Conservation (phyloP, 2,113 vertebrate species). For the Seriola dumerili region DNA sequence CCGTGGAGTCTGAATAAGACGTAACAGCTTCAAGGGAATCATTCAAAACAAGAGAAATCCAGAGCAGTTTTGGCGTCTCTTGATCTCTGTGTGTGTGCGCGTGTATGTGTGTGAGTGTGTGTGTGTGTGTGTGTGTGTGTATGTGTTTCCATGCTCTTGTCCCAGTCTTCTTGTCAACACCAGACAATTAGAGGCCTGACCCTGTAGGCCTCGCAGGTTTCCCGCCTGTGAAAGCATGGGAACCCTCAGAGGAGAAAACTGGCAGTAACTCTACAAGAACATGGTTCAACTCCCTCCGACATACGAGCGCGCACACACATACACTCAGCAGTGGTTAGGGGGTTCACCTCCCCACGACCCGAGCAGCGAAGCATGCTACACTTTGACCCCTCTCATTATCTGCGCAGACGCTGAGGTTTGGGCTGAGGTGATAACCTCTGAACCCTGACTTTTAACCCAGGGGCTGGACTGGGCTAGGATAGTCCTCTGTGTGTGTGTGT, state of each 20-base stretch:
- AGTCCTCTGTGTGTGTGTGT: constrained; percentile 36
- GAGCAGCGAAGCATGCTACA: constrained; percentile 69
- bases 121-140: constrained; percentile 19
- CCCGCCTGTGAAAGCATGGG: constrained; percentile 61
- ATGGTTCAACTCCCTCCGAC: constrained; percentile 57
- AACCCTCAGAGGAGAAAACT: constrained; percentile 62
- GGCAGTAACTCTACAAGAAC: constrained; percentile 62
- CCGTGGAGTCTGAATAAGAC: constrained; percentile 70
- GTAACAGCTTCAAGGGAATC: constrained; percentile 66
- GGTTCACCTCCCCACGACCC: constrained; percentile 78
- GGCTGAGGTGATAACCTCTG: constrained; percentile 78
- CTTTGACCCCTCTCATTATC: constrained; percentile 81
- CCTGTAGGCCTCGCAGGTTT: constrained; percentile 49
- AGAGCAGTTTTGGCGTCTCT: constrained; percentile 47
- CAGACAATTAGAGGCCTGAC: constrained; percentile 71
- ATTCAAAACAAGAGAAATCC: constrained; percentile 65
- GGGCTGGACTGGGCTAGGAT: constrained; percentile 25
- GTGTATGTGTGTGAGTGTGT: constrained; percentile 23
- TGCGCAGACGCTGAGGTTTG: constrained; percentile 74
- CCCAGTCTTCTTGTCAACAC: constrained; percentile 67
- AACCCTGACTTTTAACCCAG: constrained; percentile 77
- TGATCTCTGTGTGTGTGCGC: constrained; percentile 10
- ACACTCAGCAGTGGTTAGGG: constrained; percentile 38
- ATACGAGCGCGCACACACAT: constrained; percentile 23
- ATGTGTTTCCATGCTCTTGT: constrained; percentile 30